Evolutionary conservation across 2,113 vertebrate species (phyloP), one percentile per base, ranked within the genome.

Genomic region (Dasyprocta punctata): DNA sequence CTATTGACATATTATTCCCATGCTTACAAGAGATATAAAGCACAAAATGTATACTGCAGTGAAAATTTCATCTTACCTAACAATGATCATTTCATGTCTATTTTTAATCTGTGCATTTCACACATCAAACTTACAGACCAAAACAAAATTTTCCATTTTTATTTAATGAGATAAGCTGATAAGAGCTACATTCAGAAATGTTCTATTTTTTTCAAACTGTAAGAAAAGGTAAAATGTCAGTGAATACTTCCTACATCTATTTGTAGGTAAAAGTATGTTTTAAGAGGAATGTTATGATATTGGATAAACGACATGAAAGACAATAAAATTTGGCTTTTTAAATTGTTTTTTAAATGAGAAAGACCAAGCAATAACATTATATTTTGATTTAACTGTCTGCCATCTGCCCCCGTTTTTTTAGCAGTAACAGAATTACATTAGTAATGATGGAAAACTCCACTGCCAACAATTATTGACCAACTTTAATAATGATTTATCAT

Each of bases 371-470:
- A 16, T 85, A 83, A 89, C 69, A 90, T 54, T 54, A 54, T 63
- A 87, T 71, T 87, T 20, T 96, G 63, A 90, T 93, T 49, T 88
- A 90, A 95, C 1, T 75, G 24, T n/a, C 81, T 92, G 78, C n/a
- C 89, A 95, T 86, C 30, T 78, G 36, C 28, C 89, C 71, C 65
- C 36, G 88, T 87, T 95, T 97, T 97, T 67, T 47, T 95, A 54
- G 47, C 41, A 95, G 16, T 73, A 94, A 92, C 24, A 89, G 71
- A 95, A 88, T 84, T 89, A 95, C 1, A 86, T 63, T 67, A 97
- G 58, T 65, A 89, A 97, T n/a, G 52, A 71, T n/a, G 63, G 86
- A 92, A 95, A 90, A 75, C 8, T 90, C 38, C 60, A 85, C 1
- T 89, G 73, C 9, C 93, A 96, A 54, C 63, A 91, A 90, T 61